phyloP scores from a whole-genome alignment of 1,140 invertebrate species.

The Drosophila seguyi region DNA sequence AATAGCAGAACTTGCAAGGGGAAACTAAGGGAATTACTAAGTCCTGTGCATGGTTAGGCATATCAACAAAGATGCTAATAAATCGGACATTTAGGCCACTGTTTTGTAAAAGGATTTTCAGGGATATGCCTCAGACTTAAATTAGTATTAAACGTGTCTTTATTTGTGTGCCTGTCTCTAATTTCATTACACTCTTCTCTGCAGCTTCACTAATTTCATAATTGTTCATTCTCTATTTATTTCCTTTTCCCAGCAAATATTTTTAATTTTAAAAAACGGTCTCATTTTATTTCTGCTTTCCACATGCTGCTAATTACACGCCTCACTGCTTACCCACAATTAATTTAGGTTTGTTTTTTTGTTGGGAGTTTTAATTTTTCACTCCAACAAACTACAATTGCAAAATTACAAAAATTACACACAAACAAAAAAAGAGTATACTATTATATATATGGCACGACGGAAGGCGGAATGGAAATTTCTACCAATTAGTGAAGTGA shows the following conservation, averaged over 20 bases:
- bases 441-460: conserved; percentile 1
- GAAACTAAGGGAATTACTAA: conserved; percentile 5
- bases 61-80: not conserved
- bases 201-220: not conserved
- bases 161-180: not conserved
- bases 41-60: not conserved
- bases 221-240: not conserved
- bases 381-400: conserved; percentile 52
- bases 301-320: conserved; percentile 57
- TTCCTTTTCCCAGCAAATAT: conserved; percentile 3
- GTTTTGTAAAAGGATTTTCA: not conserved
- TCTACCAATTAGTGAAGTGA: conserved; percentile 56
- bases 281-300: conserved; percentile 26
- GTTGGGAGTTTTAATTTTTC: conserved; percentile 47
- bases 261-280: conserved; percentile 15
- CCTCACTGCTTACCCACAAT: conserved; percentile 55
- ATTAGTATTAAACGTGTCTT: not conserved
- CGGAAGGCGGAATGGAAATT: conserved; percentile 57
- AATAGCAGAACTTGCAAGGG: not conserved
- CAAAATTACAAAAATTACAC: conserved; percentile 27
- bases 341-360: conserved; percentile 32
- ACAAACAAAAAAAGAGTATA: not conserved
- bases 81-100: not conserved
- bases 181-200: not conserved
- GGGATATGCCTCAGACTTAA: too few species aligned